Percentiles rank a stretch among this genome's conserved stretches.
Evolutionary conservation across 2,113 vertebrate species (phyloP).

Genomic region (Cavia porcellus): DNA sequence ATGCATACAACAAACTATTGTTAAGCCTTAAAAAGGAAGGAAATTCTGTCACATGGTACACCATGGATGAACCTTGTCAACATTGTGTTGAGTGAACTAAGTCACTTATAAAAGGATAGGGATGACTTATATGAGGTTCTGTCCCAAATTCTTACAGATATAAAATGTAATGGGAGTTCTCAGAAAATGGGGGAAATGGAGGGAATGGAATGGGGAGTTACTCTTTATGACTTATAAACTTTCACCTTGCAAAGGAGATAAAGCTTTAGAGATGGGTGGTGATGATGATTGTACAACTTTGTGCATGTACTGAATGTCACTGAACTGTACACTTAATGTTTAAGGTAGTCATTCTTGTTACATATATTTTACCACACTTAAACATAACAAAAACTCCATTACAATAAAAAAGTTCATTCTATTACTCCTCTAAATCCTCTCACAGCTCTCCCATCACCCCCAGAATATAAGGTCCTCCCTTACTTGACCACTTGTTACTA

Average conservation of each 20-base stretch:
- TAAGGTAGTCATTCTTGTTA: neutral
- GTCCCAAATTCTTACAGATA: neutral
- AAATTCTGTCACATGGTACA: neutral
- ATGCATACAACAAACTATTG: neutral
- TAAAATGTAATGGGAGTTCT: neutral
- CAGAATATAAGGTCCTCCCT: neutral
- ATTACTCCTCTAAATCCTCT: neutral
- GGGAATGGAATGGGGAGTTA: neutral
- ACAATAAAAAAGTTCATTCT: neutral
- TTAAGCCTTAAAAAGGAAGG: neutral
- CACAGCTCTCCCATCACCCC: neutral
- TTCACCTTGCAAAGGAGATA: conserved; percentile 19
- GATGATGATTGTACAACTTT: neutral
- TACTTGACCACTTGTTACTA: neutral
- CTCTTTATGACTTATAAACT: neutral
- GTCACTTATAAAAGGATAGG: neutral
- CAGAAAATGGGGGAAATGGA: neutral
- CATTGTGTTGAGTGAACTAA: neutral
- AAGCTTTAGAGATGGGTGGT: neutral
- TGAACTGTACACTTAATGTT: neutral
- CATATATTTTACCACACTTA: conserved; percentile 16
- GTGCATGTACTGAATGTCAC: neutral
- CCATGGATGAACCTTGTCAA: neutral
- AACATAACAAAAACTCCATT: neutral
- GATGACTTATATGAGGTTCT: neutral